Evolutionary conservation across 2,113 vertebrate genomes (phyloP).

Genomic region (Rhinolophus sinicus): DNA sequence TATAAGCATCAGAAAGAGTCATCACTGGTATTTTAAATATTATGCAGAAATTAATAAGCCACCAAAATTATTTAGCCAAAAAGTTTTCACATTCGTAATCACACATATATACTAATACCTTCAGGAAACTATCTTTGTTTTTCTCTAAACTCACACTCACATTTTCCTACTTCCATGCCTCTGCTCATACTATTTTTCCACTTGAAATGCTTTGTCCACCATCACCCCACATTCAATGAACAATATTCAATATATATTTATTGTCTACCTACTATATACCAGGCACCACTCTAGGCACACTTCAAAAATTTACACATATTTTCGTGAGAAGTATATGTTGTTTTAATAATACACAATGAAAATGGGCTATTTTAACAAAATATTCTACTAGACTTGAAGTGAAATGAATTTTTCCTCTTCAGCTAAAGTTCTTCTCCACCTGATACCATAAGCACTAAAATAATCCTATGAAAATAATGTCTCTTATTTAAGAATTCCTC

Average conservation of each 20-base stretch:
- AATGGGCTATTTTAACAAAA: background rate
- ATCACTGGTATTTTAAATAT: background rate
- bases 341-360: background rate
- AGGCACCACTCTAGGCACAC: background rate
- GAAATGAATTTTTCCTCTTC: conserved; percentile 33
- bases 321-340: background rate
- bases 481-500: conserved; percentile 64
- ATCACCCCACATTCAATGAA: background rate
- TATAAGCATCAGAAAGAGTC: background rate
- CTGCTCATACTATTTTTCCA: background rate
- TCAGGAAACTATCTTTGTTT: background rate
- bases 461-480: conserved; percentile 16
- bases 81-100: background rate
- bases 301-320: background rate
- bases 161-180: background rate
- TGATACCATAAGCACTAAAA: conserved; percentile 15
- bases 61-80: background rate
- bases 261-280: background rate
- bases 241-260: background rate
- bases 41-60: background rate
- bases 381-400: background rate
- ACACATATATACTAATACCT: background rate
- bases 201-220: background rate
- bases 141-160: background rate
- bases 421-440: conserved; percentile 36